A percentile compares a stretch with the other conserved stretches of the same genome.
These are phyloP conservation scores for Lepidocolaptes lacrymiger DNA, from an alignment of 2,797 vertebrate species.

Conservation along the genomic window DNA sequence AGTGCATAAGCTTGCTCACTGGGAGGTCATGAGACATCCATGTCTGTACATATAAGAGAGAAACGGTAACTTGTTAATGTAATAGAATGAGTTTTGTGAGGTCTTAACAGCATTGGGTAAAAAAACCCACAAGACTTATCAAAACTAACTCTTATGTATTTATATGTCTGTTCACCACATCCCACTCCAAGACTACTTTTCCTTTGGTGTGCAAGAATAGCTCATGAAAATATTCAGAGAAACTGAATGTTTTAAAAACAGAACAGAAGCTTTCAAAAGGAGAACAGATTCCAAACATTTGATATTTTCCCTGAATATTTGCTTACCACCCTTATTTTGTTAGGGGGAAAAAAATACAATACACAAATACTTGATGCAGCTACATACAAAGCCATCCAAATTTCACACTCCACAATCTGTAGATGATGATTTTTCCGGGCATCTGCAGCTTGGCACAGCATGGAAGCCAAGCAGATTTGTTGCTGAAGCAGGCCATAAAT, in stretches of 20 bases:
- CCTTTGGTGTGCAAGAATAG: conserved; percentile 44
- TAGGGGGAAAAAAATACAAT: conserved; percentile 34
- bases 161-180: conserved; percentile 13
- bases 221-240: conserved; percentile 45
- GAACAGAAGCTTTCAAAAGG: conserved; percentile 64
- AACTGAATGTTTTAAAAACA: conserved; percentile 34
- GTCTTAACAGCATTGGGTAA: background rate
- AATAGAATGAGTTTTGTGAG: background rate
- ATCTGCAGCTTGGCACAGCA: conserved; percentile 70
- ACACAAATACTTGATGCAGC: conserved; percentile 61
- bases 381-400: conserved; percentile 65
- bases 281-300: conserved; percentile 65
- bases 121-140: background rate
- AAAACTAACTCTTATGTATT: conserved; percentile 20
- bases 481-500: conserved; percentile 65
- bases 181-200: conserved; percentile 20
- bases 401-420: conserved; percentile 69
- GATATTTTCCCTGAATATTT: conserved; percentile 62
- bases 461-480: conserved; percentile 68
- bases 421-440: conserved; percentile 65
- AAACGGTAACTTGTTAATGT: background rate
- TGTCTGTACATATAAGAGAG: background rate
- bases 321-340: conserved; percentile 59
- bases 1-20: background rate
- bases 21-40: background rate